A percentile compares a stretch with the other conserved stretches of the same genome.
phyloP scores from a whole-genome alignment of 2,113 vertebrate species.

The Nestor notabilis region DNA sequence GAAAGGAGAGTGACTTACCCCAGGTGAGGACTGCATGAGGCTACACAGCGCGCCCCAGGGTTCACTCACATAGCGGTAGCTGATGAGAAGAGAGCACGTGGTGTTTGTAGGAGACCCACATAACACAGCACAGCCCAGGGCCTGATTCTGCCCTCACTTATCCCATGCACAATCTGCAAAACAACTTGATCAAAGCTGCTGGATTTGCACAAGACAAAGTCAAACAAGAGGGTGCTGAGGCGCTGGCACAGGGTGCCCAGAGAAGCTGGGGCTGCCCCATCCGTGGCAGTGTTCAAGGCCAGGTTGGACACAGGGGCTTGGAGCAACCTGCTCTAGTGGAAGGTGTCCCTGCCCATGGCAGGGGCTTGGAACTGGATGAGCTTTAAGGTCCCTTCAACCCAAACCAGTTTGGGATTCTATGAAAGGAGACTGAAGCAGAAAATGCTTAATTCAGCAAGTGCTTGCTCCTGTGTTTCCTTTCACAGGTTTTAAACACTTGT shows the following conservation, averaged over 20 bases:
- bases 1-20: background rate
- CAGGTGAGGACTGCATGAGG: background rate
- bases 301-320: too few relatives aligned
- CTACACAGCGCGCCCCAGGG: rapidly evolving
- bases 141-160: background rate
- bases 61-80: rapidly evolving
- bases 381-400: too few relatives aligned
- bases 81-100: rapidly evolving
- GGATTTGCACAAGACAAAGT: background rate
- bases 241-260: too few relatives aligned
- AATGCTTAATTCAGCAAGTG: background rate
- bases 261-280: too few relatives aligned
- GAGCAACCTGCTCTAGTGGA: too few relatives aligned
- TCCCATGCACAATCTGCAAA: background rate
- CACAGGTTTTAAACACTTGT: background rate
- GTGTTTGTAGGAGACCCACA: rapidly evolving
- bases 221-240: too few relatives aligned
- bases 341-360: too few relatives aligned
- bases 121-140: background rate
- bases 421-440: background rate
- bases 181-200: background rate
- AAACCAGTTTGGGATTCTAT: too few relatives aligned
- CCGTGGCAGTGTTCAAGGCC: too few relatives aligned
- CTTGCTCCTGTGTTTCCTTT: background rate
- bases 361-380: too few relatives aligned